These are phyloP conservation scores for Aphis gossypii DNA, from an alignment of 1,140 invertebrate genomes.

Conservation along the genomic window DNA sequence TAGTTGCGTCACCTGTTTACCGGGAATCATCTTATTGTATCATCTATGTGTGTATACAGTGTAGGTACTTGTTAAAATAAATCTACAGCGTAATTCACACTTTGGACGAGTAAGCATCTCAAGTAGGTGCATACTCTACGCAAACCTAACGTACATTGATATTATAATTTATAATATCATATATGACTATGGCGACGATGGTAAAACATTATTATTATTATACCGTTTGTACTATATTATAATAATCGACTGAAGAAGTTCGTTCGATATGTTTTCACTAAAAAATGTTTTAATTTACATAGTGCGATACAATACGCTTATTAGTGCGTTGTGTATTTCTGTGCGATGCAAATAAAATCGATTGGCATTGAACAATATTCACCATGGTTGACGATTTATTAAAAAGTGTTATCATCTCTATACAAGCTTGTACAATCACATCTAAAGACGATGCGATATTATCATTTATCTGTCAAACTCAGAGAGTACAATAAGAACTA, in stretches of 20 bases:
- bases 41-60: background rate
- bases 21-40: background rate
- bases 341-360: too few relatives aligned
- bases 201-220: background rate
- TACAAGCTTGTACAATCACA: background rate
- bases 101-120: background rate
- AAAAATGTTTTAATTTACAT: background rate
- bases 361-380: background rate
- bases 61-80: background rate
- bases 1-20: background rate
- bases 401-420: background rate
- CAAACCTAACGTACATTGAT: background rate
- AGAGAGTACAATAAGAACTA: background rate
- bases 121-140: background rate
- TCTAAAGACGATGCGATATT: background rate
- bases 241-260: background rate
- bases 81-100: background rate
- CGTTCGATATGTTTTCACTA: background rate
- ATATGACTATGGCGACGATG: background rate
- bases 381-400: background rate
- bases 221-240: background rate
- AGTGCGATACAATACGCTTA: background rate
- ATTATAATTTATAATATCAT: background rate
- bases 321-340: too few relatives aligned
- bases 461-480: too few relatives aligned